A percentile compares a stretch with the other conserved stretches of the same genome.
Evolutionary conservation across 2,888 invertebrate species (phyloP).

Genomic region (Cyaniris semiargus): DNA sequence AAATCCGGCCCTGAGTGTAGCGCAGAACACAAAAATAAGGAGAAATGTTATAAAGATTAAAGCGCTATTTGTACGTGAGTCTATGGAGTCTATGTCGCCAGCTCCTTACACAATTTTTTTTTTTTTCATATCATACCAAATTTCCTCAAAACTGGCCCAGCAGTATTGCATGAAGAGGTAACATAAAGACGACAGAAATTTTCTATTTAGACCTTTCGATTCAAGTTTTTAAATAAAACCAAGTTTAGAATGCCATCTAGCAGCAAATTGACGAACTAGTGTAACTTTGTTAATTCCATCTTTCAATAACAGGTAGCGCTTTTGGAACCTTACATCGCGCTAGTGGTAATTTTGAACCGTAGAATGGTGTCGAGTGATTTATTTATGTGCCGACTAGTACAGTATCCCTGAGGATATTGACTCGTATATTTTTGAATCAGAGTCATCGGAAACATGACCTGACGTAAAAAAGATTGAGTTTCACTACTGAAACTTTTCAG

Average conservation of each 20-base stretch:
- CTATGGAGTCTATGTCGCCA: too few relatives aligned
- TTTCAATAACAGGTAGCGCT: neutral
- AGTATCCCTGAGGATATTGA: neutral
- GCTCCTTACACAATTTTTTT: too few relatives aligned
- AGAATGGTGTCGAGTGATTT: neutral
- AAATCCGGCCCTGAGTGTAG: too few relatives aligned
- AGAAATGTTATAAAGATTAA: too few relatives aligned
- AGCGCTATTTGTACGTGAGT: too few relatives aligned
- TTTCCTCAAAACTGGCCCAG: too few relatives aligned
- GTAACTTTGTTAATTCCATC: neutral
- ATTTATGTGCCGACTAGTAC: neutral
- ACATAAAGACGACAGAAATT: too few relatives aligned
- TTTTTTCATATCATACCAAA: too few relatives aligned
- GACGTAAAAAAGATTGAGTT: neutral
- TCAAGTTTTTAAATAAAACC: neutral
- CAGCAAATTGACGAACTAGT: neutral
- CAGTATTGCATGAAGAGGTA: too few relatives aligned
- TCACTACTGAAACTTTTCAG: neutral
- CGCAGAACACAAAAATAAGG: too few relatives aligned
- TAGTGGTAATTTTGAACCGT: neutral
- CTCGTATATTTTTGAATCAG: neutral
- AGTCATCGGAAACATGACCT: slow-evolving; percentile 1
- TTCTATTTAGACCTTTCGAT: too few relatives aligned
- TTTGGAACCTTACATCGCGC: neutral
- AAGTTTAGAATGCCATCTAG: neutral